Evolutionary conservation across 2,888 invertebrate genomes (phyloP), one percentile per base, ranked within the genome.

Genomic region (Meganola albula): DNA sequence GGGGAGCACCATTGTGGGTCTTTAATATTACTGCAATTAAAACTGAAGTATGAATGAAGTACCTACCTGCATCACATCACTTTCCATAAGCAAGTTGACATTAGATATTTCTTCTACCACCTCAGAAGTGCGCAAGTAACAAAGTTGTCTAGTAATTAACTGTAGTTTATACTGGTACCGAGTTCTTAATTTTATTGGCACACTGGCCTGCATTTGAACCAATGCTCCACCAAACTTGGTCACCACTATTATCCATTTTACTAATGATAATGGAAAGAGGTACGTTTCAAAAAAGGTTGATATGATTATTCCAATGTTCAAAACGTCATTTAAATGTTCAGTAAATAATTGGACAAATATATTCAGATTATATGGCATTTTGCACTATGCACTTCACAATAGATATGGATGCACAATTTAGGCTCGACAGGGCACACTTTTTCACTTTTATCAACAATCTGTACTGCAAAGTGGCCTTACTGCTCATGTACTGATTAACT

Each of bases 201-300:
- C 31, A 9, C 33, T 30, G 23, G 14, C 31, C 14, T 27, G 29
- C 30, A 27, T 24, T 25, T 21, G 43, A 13, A 51, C 24, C 16
- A 43, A 12, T 5, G 34, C 8, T 12, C 61, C 54, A 13, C 64
- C 51, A 44, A 63, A 70, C 40, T 66, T 72, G 6, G 62, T 58
- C 3, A 67, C 27, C 2, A 74, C 42, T 12, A 74, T 44, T 35
- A 76, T 58, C 67, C 72, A 74, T 45, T 71, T 74, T 13, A 74
- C 44, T 12, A 76, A 36, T 4, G 63, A 53, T 26, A 71, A 58
- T 2, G 70, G 70, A 18, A 65, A 64, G 34, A 71, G 40, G 34
- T 72, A 71, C 1, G 67, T 59, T 42, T 75, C 74, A 2, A 74
- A 44, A 24, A 72, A 61, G 7, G 66, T 58, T 22, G 71, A 52